Evolutionary conservation across 2,888 invertebrate genomes (phyloP), one percentile per base, ranked within the genome.

Genomic region (Acleris holmiana): DNA sequence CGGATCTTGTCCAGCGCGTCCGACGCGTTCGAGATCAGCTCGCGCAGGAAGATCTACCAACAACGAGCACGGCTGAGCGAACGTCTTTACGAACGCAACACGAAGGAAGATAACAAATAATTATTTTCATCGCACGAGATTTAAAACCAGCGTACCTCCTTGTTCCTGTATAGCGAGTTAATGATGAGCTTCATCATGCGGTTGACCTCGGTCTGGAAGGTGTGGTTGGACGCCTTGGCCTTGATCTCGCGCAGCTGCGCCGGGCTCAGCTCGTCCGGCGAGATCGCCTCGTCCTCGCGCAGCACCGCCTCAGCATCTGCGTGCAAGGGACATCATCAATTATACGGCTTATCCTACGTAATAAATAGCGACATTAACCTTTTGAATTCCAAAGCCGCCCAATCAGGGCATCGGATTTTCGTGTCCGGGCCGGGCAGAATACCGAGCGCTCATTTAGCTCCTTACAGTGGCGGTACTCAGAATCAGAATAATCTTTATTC

Each of bases 181-280:
- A 99, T 99, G 88, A 99, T 99, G 67, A 99, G 95, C 89, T 99
- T 99, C 99, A 99, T 99, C 99, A 99, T 99, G 66, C 99, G 96
- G 92, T 99, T 99, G 48, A 99, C 99, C 93, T 99, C 99, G 0
- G 99, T 99, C 93, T 99, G 98, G 94, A 99, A 99, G 25, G 95
- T 94, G 83, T 95, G 96, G 84, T 97, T 98, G 83, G 97, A 96
- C 1, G 99, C 96, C 80, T 96, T 96, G 53, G 98, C 98, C 67
- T 97, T 93, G 50, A 99, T 88, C 91, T 99, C 98, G 76, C 97
- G 97, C 84, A 98, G 93, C 91, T 99, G 98, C 18, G 98, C 97
- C 18, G 98, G 98, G 92, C 97, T 99, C 66, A 99, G 93, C 3
- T 97, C 98, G 93, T 99, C 99, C 61, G 99, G 91, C 81, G 98